Percentiles rank a stretch among this genome's conserved stretches.
Evolutionary conservation across 2,113 vertebrate genomes (phyloP).

Genomic region (Cyprinodon brontotheroides): DNA sequence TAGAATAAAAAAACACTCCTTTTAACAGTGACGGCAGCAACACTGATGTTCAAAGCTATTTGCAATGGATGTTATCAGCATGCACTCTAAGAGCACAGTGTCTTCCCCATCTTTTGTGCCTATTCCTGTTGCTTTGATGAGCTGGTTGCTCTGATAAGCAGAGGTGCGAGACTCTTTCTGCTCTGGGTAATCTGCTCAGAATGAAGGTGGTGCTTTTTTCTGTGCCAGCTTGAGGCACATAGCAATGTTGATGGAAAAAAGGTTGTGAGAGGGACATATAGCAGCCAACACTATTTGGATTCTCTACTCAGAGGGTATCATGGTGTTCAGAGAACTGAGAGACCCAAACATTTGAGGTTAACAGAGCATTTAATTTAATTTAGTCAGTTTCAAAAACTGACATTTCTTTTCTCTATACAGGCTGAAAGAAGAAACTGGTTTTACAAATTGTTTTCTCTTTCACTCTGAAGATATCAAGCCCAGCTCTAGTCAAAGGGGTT

Average conservation of each 20-base stretch:
- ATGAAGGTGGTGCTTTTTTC: conserved; percentile 26
- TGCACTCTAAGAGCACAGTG: conserved; percentile 20
- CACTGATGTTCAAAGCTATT: conserved; percentile 48
- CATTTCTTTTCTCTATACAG: not conserved
- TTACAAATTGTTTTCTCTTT: not conserved
- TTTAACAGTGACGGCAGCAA: conserved; percentile 32
- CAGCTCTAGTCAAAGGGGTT: not conserved
- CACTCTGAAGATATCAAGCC: not conserved
- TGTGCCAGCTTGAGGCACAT: conserved; percentile 28
- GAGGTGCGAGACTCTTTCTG: conserved; percentile 60
- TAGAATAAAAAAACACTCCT: conserved; percentile 12
- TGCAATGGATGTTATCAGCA: conserved; percentile 54
- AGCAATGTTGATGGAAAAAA: conserved; percentile 28
- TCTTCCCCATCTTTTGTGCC: conserved; percentile 36
- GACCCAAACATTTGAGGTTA: conserved; percentile 13
- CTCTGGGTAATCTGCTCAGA: conserved; percentile 52
- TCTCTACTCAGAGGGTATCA: conserved; percentile 9
- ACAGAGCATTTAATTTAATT: conserved; percentile 43
- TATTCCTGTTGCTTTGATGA: conserved; percentile 37
- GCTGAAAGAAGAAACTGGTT: not conserved
- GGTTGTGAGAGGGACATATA: conserved; percentile 45
- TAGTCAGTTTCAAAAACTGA: conserved; percentile 31
- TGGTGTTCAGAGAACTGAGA: conserved; percentile 15
- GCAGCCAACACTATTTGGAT: conserved; percentile 38
- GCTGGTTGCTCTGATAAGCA: conserved; percentile 50